Conservation (phyloP, 1,140 invertebrate genomes). For the Apis cerana region DNA sequence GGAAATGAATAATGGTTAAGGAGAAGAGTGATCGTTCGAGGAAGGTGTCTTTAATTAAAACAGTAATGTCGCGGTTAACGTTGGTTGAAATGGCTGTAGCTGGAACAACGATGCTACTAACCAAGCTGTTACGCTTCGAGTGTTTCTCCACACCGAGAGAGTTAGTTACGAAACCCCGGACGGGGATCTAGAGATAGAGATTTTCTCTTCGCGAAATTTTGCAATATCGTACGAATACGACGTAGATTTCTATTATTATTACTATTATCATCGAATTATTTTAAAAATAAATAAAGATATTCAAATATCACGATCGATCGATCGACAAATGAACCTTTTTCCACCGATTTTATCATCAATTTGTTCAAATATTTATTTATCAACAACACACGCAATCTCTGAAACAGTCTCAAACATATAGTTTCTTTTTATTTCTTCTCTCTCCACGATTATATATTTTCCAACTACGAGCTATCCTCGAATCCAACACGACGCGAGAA, state of each 20-base stretch:
- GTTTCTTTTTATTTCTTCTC: too few species aligned
- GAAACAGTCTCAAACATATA: too few species aligned
- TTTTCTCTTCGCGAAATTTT: constrained; percentile 15
- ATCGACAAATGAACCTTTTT: too few species aligned
- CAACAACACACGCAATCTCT: too few species aligned
- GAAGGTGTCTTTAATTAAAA: neutral
- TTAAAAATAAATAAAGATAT: neutral
- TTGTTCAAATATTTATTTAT: too few species aligned
- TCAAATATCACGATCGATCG: too few species aligned
- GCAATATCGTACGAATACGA: neutral
- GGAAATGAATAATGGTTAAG: too few species aligned
- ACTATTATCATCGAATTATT: neutral
- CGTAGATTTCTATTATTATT: neutral
- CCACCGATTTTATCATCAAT: too few species aligned
- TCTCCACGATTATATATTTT: neutral
- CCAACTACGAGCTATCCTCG: neutral
- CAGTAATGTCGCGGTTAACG: neutral
- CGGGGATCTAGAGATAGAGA: neutral
- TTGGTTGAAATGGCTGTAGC: neutral
- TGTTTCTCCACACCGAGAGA: neutral
- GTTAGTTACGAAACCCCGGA: neutral
- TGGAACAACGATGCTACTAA: neutral
- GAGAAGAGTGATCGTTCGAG: neutral
- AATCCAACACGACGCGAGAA: too few species aligned
- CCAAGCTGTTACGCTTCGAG: neutral